Conservation (phyloP, 2,797 vertebrate species). For the Brachyalestes nurse region DNA sequence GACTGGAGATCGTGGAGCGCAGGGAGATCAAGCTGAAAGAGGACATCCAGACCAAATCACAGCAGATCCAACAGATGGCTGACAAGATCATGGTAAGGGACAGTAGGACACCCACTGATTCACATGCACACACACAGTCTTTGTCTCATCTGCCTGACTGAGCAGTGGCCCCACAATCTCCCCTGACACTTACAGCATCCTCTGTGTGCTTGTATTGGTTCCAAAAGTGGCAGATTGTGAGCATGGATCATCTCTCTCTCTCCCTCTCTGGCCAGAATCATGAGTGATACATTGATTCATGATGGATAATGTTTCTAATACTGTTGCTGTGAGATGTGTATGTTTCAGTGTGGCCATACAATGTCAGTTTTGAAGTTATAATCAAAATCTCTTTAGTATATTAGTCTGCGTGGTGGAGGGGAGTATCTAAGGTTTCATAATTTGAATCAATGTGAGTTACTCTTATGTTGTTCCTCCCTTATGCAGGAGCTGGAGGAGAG, state of each 20-base stretch:
- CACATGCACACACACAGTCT: conserved; percentile 27
- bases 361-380: too few relatives aligned
- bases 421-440: background rate
- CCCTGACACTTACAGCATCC: conserved; percentile 32
- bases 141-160: conserved; percentile 36
- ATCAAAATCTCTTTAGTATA: too few relatives aligned
- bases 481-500: conserved; percentile 92
- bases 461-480: conserved; percentile 15
- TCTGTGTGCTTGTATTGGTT: conserved; percentile 37
- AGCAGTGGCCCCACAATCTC: conserved; percentile 15
- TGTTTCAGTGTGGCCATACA: conserved; percentile 23
- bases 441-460: background rate
- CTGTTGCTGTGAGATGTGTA: conserved; percentile 7
- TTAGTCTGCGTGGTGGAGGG: background rate
- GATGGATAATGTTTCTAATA: conserved; percentile 8
- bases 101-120: conserved; percentile 28
- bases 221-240: conserved; percentile 55
- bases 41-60: conserved; percentile 96
- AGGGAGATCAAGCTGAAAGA: conserved; percentile 96
- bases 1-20: conserved; percentile 95
- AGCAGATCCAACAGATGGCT: conserved; percentile 98
- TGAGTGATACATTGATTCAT: conserved; percentile 25
- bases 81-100: conserved; percentile 95
- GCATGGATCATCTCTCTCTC: conserved; percentile 42
- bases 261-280: conserved; percentile 24